These are phyloP conservation scores for Meteorus cinctellus DNA, from an alignment of 2,888 invertebrate genomes.

Conservation along the genomic window DNA sequence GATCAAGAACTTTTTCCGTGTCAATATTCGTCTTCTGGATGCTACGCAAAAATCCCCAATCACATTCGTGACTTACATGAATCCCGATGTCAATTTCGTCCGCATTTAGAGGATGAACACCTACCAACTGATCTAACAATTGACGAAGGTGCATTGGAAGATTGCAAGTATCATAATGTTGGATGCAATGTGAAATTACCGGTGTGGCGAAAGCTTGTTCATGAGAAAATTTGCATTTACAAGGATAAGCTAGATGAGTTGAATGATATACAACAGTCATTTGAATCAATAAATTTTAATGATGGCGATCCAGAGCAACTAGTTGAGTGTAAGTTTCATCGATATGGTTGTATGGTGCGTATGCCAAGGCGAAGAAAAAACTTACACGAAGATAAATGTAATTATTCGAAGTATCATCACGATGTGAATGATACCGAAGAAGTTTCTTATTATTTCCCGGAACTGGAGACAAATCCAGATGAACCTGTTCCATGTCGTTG, in stretches of 20 bases:
- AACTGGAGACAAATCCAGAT: slow-evolving; percentile 51
- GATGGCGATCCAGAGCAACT: slow-evolving; percentile 58
- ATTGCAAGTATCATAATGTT: slow-evolving; percentile 56
- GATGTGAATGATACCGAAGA: slow-evolving; percentile 43
- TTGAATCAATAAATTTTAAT: slow-evolving; percentile 39
- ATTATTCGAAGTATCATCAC: slow-evolving; percentile 29
- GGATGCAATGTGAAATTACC: slow-evolving; percentile 64
- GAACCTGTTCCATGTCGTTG: slow-evolving; percentile 58
- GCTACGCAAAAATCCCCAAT: slow-evolving; percentile 58
- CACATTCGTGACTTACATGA: slow-evolving; percentile 51
- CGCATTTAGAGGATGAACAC: slow-evolving; percentile 59
- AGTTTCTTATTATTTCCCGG: slow-evolving; percentile 28
- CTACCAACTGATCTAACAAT: slow-evolving; percentile 60
- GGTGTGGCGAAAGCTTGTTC: slow-evolving; percentile 58
- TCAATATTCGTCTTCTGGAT: slow-evolving; percentile 60
- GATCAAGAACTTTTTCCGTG: slow-evolving; percentile 59
- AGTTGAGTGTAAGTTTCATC: slow-evolving; percentile 58
- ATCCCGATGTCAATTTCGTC: slow-evolving; percentile 64
- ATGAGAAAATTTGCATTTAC: slow-evolving; percentile 63
- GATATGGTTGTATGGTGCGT: slow-evolving; percentile 63
- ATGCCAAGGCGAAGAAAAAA: slow-evolving; percentile 60
- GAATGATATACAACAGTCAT: slow-evolving; percentile 55
- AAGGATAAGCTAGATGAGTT: slow-evolving; percentile 54
- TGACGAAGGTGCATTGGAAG: slow-evolving; percentile 52
- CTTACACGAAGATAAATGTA: slow-evolving; percentile 54